Evolutionary conservation across 2,797 vertebrate species (phyloP), one percentile per base, ranked within the genome.

Genomic region (Melanotaenia boesemani): DNA sequence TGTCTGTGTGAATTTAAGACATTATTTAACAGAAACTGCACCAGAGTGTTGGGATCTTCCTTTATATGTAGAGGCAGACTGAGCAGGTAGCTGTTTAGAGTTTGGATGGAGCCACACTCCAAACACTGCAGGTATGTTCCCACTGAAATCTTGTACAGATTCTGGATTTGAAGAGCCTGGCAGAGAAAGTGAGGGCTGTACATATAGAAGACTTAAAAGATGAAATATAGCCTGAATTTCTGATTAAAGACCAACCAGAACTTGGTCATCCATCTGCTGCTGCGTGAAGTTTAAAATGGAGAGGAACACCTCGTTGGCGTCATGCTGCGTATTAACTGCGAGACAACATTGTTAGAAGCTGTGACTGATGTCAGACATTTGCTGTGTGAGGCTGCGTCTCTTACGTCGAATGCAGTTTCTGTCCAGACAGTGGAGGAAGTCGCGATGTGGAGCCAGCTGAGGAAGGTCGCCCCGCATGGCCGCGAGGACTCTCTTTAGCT

Each of bases 251-350:
- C 92, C 13, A 63, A 95, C 95, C 91, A 93, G 76, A 6, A 44
- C 4, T 55, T 1, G 63, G 82, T 95, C 50, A 7, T 89, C 62
- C 75, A 95, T 89, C 81, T 95, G 94, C 74, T 86, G 77, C 2
- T 90, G 83, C 1, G 90, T 73, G 6, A 91, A 61, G 87, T 93
- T 85, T 32, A 95, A 85, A 50, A 95, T 88, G 36, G 56, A 67
- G 81, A 94, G 90, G 70, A 95, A 94, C n/a, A 95, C 92, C 83
- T 95, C 94, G 5, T 93, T 91, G 0, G 93, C 94, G 9, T 95
- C 95, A 0, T 95, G 94, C 76, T 94, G 88, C 13, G 7, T 12
- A 3, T 1, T 2, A 4, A 88, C 95, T 95, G 76, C n/a, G 72
- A 82, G 56, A 60, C 37, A 70, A 76, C 30, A 73, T 28, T 2